Evolutionary conservation across 2,113 vertebrate genomes (phyloP).

Genomic region (Nannobrachium achirus): DNA sequence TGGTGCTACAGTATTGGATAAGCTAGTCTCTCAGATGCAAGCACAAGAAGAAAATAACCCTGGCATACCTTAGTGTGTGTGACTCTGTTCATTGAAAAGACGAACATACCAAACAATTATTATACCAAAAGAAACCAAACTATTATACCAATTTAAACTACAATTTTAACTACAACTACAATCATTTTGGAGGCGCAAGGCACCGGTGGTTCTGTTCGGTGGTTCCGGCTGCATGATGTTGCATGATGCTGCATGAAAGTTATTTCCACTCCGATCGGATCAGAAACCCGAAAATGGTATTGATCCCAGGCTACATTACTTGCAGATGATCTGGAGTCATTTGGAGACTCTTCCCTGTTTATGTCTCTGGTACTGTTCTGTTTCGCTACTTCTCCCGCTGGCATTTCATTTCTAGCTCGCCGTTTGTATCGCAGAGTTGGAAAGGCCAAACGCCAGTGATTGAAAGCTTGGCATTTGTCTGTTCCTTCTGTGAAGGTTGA

Average conservation of each 20-base stretch:
- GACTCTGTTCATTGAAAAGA: too few species aligned
- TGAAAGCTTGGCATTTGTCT: conserved; percentile 64
- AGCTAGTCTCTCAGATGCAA: conserved; percentile 31
- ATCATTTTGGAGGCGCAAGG: too few species aligned
- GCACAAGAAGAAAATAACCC: conserved; percentile 13
- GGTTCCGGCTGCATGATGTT: too few species aligned
- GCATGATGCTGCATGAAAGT: too few species aligned
- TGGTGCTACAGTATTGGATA: conserved; percentile 10
- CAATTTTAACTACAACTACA: too few species aligned
- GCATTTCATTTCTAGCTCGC: conserved; percentile 30
- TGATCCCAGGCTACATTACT: too few species aligned
- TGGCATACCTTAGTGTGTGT: conserved; percentile 12
- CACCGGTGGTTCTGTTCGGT: too few species aligned
- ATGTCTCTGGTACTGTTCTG: neutral
- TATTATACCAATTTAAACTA: too few species aligned
- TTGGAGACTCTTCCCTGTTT: neutral
- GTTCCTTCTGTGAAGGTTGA: conserved; percentile 26
- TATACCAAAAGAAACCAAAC: too few species aligned
- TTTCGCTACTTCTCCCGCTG: neutral
- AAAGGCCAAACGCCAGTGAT: conserved; percentile 53
- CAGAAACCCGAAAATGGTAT: too few species aligned
- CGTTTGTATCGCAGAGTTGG: neutral
- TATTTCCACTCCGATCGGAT: too few species aligned
- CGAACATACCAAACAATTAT: too few species aligned
- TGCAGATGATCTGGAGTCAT: conserved; percentile 15